Evolutionary conservation across 2,888 invertebrate species (phyloP).

Genomic region (Leucozona laternaria): DNA sequence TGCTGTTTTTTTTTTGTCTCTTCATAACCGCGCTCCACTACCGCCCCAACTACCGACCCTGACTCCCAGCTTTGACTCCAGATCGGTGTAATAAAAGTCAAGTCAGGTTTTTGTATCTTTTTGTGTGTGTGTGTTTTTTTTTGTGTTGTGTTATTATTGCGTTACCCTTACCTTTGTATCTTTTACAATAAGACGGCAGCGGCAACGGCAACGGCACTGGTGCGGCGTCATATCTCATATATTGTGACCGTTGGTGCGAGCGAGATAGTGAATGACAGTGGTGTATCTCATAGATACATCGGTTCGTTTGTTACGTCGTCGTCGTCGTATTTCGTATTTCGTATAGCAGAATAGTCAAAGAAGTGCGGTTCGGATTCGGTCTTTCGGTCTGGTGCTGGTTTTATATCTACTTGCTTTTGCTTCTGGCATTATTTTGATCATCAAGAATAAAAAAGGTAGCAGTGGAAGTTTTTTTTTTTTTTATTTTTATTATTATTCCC

Average conservation of each 20-base stretch:
- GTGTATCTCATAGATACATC: slow-evolving; percentile 57
- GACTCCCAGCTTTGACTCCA: slow-evolving; percentile 23
- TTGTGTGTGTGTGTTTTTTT: slow-evolving; percentile 34
- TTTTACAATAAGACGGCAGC: slow-evolving; percentile 64
- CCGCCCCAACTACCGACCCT: slow-evolving; percentile 17
- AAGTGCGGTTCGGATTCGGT: slow-evolving; percentile 58
- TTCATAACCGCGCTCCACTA: slow-evolving; percentile 22
- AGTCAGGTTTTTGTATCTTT: slow-evolving; percentile 72
- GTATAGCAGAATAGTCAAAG: slow-evolving; percentile 58
- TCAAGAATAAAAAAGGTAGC: slow-evolving; percentile 56
- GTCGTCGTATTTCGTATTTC: neutral
- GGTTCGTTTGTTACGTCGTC: slow-evolving; percentile 8
- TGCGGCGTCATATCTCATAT: slow-evolving; percentile 32
- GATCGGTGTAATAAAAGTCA: slow-evolving; percentile 69
- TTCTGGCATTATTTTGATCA: slow-evolving; percentile 44
- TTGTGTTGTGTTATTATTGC: slow-evolving; percentile 40
- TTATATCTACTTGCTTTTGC: slow-evolving; percentile 29
- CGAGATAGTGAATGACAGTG: slow-evolving; percentile 57
- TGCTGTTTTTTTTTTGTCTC: slow-evolving; percentile 29
- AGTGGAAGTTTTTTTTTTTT: slow-evolving; percentile 10
- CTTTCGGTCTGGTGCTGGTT: slow-evolving; percentile 35
- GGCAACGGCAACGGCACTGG: no score
- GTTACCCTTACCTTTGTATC: slow-evolving; percentile 63
- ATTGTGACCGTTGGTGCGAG: slow-evolving; percentile 28
- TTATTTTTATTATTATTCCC: neutral